Conservation (phyloP, 2,888 invertebrate genomes). For the Frankliniella fusca region DNA sequence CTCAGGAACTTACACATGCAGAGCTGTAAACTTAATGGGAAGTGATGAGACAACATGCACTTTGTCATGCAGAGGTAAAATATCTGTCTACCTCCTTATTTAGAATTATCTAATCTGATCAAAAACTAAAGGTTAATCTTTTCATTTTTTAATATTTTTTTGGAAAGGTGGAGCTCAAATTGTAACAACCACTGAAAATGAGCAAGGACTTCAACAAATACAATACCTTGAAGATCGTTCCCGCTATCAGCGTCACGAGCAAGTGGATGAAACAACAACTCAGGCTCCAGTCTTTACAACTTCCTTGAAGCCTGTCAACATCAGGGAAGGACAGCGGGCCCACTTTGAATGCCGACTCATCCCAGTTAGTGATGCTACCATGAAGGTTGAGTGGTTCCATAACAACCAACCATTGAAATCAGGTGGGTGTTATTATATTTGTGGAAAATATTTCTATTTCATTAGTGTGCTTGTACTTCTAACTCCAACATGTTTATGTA, state of each 20-base stretch:
- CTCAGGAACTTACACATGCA: conserved; percentile 87
- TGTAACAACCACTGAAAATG: conserved; percentile 79
- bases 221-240: conserved; percentile 83
- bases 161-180: conserved; percentile 62
- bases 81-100: background rate
- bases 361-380: conserved; percentile 86
- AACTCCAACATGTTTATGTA: conserved; percentile 9
- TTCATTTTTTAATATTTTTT: conserved; percentile 9
- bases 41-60: conserved; percentile 77
- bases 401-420: conserved; percentile 86
- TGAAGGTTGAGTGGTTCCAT: conserved; percentile 95
- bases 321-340: conserved; percentile 90
- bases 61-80: conserved; percentile 63
- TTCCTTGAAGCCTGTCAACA: conserved; percentile 84
- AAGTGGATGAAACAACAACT: conserved; percentile 75
- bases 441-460: background rate
- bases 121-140: background rate
- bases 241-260: conserved; percentile 68
- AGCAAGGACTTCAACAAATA: conserved; percentile 82
- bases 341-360: conserved; percentile 92
- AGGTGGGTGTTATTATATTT: conserved; percentile 46
- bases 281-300: conserved; percentile 92
- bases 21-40: conserved; percentile 86
- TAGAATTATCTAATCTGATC: conserved; percentile 13
- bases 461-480: background rate